Conservation (phyloP, 2,888 invertebrate species). For the Cephus runcator region DNA sequence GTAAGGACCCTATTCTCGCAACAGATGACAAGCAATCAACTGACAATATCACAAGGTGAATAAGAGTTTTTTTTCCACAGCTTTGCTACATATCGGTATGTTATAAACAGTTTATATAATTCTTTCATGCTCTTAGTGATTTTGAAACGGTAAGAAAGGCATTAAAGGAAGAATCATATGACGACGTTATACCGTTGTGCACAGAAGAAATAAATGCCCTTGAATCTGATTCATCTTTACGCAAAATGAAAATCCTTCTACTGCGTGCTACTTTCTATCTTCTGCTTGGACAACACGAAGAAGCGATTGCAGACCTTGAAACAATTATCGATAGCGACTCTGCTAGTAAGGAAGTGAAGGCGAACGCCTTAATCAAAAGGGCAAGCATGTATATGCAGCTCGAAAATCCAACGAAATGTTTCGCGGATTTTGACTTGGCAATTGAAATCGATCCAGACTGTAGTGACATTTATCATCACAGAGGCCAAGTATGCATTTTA, state of each 20-base stretch:
- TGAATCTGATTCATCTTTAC: conserved; percentile 25
- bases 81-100: not conserved
- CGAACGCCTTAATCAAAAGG: conserved; percentile 89
- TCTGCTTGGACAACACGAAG: conserved; percentile 79
- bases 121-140: conserved; percentile 65
- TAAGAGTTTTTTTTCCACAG: not conserved
- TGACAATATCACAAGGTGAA: conserved; percentile 9
- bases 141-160: conserved; percentile 79
- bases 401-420: conserved; percentile 77
- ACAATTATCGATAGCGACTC: conserved; percentile 75
- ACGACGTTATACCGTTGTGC: conserved; percentile 82
- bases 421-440: conserved; percentile 84
- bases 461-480: conserved; percentile 91
- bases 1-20: conserved; percentile 82
- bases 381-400: conserved; percentile 86
- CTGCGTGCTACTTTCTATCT: conserved; percentile 87
- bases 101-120: conserved; percentile 4
- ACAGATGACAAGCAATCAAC: conserved; percentile 62
- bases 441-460: conserved; percentile 81
- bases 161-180: conserved; percentile 78
- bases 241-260: conserved; percentile 76
- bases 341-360: conserved; percentile 73
- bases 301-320: conserved; percentile 78
- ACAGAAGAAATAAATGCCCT: conserved; percentile 79
- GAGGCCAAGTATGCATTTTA: conserved; percentile 73